A percentile compares a stretch with the other conserved stretches of the same genome.
phyloP scores from a whole-genome alignment of 2,888 invertebrate species.

The Morinoia aosen region DNA sequence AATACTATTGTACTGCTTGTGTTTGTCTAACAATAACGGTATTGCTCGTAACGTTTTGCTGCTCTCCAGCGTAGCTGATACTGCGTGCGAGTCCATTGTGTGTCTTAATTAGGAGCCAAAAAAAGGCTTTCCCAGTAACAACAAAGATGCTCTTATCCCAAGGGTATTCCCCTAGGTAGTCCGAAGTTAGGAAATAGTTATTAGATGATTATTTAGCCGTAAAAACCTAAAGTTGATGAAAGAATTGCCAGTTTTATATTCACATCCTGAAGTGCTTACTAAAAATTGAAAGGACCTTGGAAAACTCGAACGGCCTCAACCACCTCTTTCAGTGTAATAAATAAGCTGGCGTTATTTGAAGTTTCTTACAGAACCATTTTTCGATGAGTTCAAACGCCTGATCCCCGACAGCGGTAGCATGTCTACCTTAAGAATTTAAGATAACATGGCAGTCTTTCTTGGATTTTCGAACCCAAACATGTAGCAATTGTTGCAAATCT shows the following conservation, averaged over 20 bases:
- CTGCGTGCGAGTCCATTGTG: not conserved
- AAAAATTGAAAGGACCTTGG: not conserved
- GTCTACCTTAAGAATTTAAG: not conserved
- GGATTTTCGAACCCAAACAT: not conserved
- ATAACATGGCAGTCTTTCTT: not conserved
- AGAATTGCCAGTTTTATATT: not conserved
- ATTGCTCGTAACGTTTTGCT: not conserved
- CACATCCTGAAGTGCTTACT: not conserved
- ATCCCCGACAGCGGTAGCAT: not conserved
- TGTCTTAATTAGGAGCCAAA: conserved; percentile 9
- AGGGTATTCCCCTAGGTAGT: not conserved
- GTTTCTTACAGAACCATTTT: not conserved
- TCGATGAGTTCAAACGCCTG: not conserved
- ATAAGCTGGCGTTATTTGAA: not conserved
- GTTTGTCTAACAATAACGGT: not conserved
- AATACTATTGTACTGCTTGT: not conserved
- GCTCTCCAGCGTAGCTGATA: not conserved
- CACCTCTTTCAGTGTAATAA: too few species aligned
- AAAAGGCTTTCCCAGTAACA: conserved; percentile 6
- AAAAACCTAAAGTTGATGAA: not conserved
- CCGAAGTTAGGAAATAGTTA: not conserved
- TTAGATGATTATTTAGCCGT: not conserved
- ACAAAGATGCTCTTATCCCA: conserved; percentile 2
- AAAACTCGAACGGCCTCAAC: too few species aligned
- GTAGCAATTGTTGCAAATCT: not conserved